phyloP scores from a whole-genome alignment of 2,113 vertebrate species.

The Xiphophorus maculatus region DNA sequence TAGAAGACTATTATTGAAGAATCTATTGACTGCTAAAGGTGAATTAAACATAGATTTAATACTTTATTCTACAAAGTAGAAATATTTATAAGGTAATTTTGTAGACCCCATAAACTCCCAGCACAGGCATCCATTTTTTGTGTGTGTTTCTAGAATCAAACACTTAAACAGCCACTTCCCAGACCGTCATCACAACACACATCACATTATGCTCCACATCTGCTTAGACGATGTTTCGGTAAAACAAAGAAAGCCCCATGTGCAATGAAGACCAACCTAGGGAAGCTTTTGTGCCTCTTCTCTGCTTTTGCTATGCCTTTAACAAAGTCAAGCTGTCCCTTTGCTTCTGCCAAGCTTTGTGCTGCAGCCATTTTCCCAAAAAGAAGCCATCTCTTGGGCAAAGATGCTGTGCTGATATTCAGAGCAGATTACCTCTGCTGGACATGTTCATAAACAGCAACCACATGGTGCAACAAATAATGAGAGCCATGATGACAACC shows the following conservation, averaged over 20 bases:
- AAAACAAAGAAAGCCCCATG: conserved; percentile 19
- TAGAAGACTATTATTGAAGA: conserved; percentile 20
- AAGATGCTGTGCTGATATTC: conserved; percentile 43
- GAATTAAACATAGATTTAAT: background rate
- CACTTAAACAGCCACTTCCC: conserved; percentile 11
- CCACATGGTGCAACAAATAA: conserved; percentile 66
- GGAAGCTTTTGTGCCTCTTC: conserved; percentile 24
- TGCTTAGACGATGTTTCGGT: conserved; percentile 4
- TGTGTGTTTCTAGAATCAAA: background rate
- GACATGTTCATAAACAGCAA: conserved; percentile 67
- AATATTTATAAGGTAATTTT: background rate
- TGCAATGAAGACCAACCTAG: conserved; percentile 19
- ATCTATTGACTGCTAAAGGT: background rate
- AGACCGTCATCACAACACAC: conserved; percentile 9
- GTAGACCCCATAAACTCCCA: background rate
- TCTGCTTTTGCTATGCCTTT: conserved; percentile 48
- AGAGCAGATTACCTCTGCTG: conserved; percentile 62
- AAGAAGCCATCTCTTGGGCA: conserved; percentile 42
- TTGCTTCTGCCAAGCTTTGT: conserved; percentile 14
- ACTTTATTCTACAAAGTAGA: background rate
- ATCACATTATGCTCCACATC: conserved; percentile 7
- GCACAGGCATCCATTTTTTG: background rate
- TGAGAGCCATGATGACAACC: conserved; percentile 67
- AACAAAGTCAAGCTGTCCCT: conserved; percentile 70
- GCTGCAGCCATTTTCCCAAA: conserved; percentile 47